Conservation (phyloP, 1,140 invertebrate genomes). For the Alviniconcha marisindica region DNA sequence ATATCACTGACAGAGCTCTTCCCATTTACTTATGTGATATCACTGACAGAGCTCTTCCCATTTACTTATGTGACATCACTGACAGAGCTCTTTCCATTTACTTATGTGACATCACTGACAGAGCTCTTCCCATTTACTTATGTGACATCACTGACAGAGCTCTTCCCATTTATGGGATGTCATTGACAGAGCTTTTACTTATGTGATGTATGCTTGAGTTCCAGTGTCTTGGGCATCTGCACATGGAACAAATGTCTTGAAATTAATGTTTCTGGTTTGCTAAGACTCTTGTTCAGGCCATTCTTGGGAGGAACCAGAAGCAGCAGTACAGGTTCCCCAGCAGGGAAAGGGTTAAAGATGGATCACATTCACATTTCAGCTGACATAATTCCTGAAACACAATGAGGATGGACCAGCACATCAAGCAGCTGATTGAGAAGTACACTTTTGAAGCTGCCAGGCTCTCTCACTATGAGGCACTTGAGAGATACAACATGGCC, state of each 20-base stretch:
- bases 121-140: too few species aligned
- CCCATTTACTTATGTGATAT: too few species aligned
- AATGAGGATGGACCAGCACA: slow-evolving; percentile 33
- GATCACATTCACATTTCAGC: background rate
- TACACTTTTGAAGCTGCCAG: slow-evolving; percentile 20
- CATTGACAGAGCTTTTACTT: too few species aligned
- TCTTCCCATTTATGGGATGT: too few species aligned
- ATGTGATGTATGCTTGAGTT: background rate
- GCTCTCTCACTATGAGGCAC: background rate
- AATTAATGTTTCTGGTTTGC: background rate
- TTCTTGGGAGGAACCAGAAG: background rate
- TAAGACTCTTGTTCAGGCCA: background rate
- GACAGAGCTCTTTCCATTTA: too few species aligned
- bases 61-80: too few species aligned
- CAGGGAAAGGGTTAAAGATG: background rate
- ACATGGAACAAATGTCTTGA: background rate
- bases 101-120: too few species aligned
- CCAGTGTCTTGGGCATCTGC: background rate
- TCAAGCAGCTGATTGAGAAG: slow-evolving; percentile 32
- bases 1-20: too few species aligned
- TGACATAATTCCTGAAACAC: background rate
- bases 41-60: too few species aligned
- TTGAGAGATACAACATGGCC: slow-evolving; percentile 20
- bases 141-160: too few species aligned
- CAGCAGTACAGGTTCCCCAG: background rate